phyloP scores from a whole-genome alignment of 2,113 vertebrate genomes.

The Aleadryas rufinucha region DNA sequence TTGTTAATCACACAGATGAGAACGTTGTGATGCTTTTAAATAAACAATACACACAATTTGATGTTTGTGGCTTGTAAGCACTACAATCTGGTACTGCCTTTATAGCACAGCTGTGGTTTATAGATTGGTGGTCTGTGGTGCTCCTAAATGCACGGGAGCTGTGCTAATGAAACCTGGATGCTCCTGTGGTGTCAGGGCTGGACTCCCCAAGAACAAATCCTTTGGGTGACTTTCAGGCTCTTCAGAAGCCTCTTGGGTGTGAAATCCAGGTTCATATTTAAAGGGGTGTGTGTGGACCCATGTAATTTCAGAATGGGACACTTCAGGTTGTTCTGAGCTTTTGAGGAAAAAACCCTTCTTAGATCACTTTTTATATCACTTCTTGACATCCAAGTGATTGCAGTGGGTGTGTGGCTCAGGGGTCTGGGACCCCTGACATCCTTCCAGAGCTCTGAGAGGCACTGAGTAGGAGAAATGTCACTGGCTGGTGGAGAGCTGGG shows the following conservation, averaged over 20 bases:
- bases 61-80: conserved; percentile 14
- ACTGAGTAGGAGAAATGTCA: background rate
- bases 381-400: background rate
- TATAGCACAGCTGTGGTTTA: conserved; percentile 36
- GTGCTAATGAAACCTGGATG: background rate
- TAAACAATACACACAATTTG: background rate
- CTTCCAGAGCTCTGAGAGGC: background rate
- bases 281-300: background rate
- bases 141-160: background rate
- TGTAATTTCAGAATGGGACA: background rate
- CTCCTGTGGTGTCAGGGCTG: background rate
- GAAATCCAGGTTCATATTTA: background rate
- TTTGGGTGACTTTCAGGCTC: background rate
- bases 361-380: too few species aligned
- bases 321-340: background rate
- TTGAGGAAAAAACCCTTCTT: too few species aligned
- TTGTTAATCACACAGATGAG: conserved; percentile 53
- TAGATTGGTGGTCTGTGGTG: conserved; percentile 4
- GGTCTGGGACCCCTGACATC: background rate
- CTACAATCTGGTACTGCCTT: background rate
- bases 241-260: background rate
- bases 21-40: conserved; percentile 57
- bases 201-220: background rate
- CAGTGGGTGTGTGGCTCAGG: background rate
- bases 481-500: background rate